Conservation (phyloP, 2,888 invertebrate genomes). For the Phymatocera aterrima region DNA sequence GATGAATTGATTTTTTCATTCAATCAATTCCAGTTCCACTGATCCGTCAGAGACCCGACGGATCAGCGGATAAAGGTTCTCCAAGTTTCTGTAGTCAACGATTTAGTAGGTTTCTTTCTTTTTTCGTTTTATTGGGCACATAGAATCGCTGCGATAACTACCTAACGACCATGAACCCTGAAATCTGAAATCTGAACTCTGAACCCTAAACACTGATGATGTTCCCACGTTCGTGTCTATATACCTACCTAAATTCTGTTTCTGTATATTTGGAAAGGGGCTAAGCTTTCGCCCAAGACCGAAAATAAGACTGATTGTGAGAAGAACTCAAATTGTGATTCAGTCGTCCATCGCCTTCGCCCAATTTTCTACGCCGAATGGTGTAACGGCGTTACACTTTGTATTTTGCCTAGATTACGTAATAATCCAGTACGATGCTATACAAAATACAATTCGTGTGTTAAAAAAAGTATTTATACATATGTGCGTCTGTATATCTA, state of each 20-base stretch:
- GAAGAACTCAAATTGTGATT: background rate
- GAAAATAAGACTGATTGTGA: too few relatives aligned
- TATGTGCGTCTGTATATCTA: too few relatives aligned
- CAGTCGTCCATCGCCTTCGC: slow-evolving; percentile 6
- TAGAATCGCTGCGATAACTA: background rate
- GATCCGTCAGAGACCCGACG: background rate
- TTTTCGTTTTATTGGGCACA: background rate
- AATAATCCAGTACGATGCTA: background rate
- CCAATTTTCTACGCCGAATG: slow-evolving; percentile 3
- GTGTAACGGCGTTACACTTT: slow-evolving; percentile 10
- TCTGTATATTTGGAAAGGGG: slow-evolving; percentile 10
- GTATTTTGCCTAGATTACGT: background rate
- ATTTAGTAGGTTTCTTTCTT: background rate
- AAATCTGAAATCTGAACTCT: background rate
- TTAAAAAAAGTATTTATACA: background rate
- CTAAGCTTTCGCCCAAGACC: background rate
- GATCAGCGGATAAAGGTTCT: background rate
- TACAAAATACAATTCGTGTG: background rate
- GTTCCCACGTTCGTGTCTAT: too few relatives aligned
- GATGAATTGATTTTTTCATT: background rate
- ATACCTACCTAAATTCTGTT: slow-evolving; percentile 3
- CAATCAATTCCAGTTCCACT: background rate
- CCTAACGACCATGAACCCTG: background rate
- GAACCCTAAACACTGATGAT: too few relatives aligned
- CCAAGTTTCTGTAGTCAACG: background rate